A percentile compares a stretch with the other conserved stretches of the same genome.
phyloP scores from a whole-genome alignment of 2,888 invertebrate genomes.

The Oligia fasciuncula region DNA sequence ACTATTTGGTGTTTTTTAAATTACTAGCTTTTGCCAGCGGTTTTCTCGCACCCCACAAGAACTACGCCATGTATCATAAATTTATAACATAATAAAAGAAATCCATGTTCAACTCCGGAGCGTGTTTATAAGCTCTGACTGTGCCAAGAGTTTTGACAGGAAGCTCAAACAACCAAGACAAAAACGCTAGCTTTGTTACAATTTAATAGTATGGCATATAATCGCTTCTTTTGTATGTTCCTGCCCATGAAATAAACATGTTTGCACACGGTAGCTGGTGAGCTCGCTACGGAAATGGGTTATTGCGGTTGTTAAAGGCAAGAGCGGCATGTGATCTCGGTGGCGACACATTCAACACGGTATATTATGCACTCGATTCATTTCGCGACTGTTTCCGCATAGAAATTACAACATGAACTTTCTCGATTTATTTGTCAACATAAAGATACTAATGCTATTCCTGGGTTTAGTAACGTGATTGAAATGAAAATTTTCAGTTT shows the following conservation, averaged over 20 bases:
- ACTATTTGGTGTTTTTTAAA: neutral
- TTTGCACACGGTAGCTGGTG: slow-evolving; percentile 14
- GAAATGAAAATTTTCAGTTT: neutral
- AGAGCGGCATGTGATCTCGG: slow-evolving; percentile 34
- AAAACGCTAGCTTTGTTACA: neutral
- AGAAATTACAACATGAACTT: neutral
- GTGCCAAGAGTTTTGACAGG: neutral
- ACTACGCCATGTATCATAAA: neutral
- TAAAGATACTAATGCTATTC: neutral
- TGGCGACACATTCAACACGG: slow-evolving; percentile 3
- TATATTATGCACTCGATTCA: slow-evolving; percentile 10
- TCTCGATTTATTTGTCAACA: neutral
- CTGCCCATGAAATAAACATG: slow-evolving; percentile 9
- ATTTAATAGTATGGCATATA: no score
- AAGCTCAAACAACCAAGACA: neutral
- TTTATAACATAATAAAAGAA: neutral
- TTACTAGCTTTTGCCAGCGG: neutral
- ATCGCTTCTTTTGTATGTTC: neutral
- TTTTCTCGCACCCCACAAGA: neutral
- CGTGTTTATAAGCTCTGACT: neutral
- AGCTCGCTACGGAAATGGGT: slow-evolving; percentile 45
- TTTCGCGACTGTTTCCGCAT: neutral
- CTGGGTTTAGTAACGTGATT: neutral
- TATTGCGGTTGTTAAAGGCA: slow-evolving; percentile 48
- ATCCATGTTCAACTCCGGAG: neutral